Evolutionary conservation across 2,888 invertebrate species (phyloP), one percentile per base, ranked within the genome.

Genomic region (Drosophila trichaetosa): DNA sequence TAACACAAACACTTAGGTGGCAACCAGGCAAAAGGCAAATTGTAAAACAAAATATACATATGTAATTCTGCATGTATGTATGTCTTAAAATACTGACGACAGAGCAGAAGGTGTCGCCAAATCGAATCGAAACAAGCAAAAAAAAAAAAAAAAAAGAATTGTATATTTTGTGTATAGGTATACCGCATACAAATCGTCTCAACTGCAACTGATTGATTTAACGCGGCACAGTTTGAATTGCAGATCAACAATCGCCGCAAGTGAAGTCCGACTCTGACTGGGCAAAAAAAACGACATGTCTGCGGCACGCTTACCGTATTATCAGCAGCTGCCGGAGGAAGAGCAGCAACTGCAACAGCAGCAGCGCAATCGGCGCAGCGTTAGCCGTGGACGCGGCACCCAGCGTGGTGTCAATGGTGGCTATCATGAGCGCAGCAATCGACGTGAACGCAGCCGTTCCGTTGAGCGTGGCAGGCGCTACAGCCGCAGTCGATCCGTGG

Each of bases 221-320:
- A 91, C 88, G 89, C 84, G 88, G 92, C 87, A 91, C 88, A 92
- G 92, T 92, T 92, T 92, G 87, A 90, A 86, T 91, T 91, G 82
- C 91, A 91, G 91, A 92, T 91, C 76, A 65, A 74, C 76, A 60
- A 66, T 31, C 48, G 40, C 48, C 31, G 56, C 53, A 42, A 58
- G 58, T 59, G 58, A 61, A 46, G 46, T 46, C 24, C 24, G 46
- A 46, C 46, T 46, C 62, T 65, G 54, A 56, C 48, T 38, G 48
- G 68, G 8, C 33, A 33, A 18, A 11, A 33, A 42, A 36, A 52
- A 38, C 53, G 69, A 70, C 59, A 84, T 84, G 85, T 87, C 87
- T 64, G 75, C 87, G 54, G 69, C 89, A 79, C 89, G 85, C 57
- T 88, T 88, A 75, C 89, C 89, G 48, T 87, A 83, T 68, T 86